These are phyloP conservation scores for Chrysomela aeneicollis DNA, from an alignment of 2,888 invertebrate genomes.

Conservation along the genomic window DNA sequence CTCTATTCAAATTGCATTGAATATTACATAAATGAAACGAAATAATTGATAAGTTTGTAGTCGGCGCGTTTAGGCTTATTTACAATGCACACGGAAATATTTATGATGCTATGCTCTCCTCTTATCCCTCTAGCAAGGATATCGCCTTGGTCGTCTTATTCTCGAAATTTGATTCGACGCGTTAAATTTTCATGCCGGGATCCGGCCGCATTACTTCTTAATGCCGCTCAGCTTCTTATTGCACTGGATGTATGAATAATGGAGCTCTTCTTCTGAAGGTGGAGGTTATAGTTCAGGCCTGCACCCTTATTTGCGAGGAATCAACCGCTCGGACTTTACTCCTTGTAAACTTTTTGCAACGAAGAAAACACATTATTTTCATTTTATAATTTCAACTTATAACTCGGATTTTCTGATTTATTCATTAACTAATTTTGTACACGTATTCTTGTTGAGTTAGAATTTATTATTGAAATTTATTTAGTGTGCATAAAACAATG, in stretches of 20 bases:
- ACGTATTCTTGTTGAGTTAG: too few relatives aligned
- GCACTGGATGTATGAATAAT: conserved; percentile 14
- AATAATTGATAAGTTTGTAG: conserved; percentile 64
- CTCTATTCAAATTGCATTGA: conserved; percentile 64
- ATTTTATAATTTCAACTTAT: too few relatives aligned
- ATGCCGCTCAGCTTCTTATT: conserved; percentile 41
- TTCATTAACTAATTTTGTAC: too few relatives aligned
- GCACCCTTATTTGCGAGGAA: too few relatives aligned
- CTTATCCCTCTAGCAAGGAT: conserved; percentile 54
- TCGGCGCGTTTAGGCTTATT: conserved; percentile 64
- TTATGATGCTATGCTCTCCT: conserved; percentile 59
- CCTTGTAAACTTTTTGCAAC: too few relatives aligned
- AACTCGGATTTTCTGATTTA: too few relatives aligned
- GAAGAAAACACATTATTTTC: too few relatives aligned
- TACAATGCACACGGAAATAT: conserved; percentile 68
- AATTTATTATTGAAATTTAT: too few relatives aligned
- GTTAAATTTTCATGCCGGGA: conserved; percentile 56
- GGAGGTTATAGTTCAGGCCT: too few relatives aligned
- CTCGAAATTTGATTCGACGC: conserved; percentile 57
- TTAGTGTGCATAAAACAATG: too few relatives aligned
- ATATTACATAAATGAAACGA: conserved; percentile 63
- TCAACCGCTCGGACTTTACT: too few relatives aligned
- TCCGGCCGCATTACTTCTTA: conserved; percentile 52
- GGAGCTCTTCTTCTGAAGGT: too few relatives aligned
- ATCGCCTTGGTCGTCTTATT: conserved; percentile 59